phyloP scores from a whole-genome alignment of 1,140 invertebrate genomes.

The Eueides isabella region DNA sequence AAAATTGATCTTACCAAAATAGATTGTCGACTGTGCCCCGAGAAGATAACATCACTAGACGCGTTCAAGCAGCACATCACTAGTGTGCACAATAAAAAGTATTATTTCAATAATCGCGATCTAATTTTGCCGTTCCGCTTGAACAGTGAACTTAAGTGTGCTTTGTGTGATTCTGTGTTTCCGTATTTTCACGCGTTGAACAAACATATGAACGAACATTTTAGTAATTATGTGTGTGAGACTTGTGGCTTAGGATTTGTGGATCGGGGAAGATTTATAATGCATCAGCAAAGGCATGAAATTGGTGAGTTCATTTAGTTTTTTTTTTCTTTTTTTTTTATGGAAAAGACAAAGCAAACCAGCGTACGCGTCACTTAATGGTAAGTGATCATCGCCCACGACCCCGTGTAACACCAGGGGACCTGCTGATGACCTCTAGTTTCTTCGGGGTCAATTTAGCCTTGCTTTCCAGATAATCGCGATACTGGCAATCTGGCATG shows the following conservation, averaged over 20 bases:
- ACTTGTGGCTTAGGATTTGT: constrained; percentile 84
- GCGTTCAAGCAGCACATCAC: constrained; percentile 64
- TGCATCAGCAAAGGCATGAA: constrained; percentile 77
- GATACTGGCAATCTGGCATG: too few relatives aligned
- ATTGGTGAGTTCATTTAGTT: constrained; percentile 19
- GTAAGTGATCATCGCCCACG: too few relatives aligned
- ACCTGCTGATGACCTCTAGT: too few relatives aligned
- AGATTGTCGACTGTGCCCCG: constrained; percentile 61
- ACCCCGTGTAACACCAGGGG: too few relatives aligned
- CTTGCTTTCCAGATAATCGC: too few relatives aligned
- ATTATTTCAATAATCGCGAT: constrained; percentile 62
- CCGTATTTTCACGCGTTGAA: constrained; percentile 73
- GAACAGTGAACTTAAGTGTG: constrained; percentile 60
- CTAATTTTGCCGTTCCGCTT: constrained; percentile 63
- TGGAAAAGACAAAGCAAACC: too few relatives aligned
- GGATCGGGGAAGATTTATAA: constrained; percentile 69
- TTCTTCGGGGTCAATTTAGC: too few relatives aligned
- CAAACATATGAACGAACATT: constrained; percentile 76
- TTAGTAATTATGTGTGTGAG: constrained; percentile 83
- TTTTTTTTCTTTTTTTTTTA: not conserved
- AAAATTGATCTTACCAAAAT: constrained; percentile 69
- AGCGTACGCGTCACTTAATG: too few relatives aligned
- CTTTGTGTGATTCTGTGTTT: constrained; percentile 56
- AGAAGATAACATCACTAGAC: constrained; percentile 55
- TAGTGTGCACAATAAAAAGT: constrained; percentile 57